Conservation (phyloP, 1,140 invertebrate genomes). For the Drosophila ironensis region DNA sequence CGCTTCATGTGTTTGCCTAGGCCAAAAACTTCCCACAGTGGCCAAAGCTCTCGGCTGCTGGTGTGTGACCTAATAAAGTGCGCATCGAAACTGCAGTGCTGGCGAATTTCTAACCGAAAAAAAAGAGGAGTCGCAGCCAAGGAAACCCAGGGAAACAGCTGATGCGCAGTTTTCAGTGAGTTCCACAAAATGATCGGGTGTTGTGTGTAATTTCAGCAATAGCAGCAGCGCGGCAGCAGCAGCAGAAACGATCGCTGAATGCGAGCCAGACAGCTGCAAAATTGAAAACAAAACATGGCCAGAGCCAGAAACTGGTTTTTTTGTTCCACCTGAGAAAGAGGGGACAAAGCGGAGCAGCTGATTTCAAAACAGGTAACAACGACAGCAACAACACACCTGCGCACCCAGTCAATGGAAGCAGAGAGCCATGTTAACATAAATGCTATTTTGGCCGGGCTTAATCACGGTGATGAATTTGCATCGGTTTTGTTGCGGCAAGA, state of each 20-base stretch:
- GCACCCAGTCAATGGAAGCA: not conserved
- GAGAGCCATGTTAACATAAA: conserved; percentile 4
- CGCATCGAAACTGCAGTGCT: conserved; percentile 54
- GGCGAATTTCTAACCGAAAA: conserved; percentile 38
- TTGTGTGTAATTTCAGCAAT: conserved; percentile 61
- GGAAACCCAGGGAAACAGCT: conserved; percentile 55
- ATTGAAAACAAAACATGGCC: conserved; percentile 67
- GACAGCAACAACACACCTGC: conserved; percentile 12
- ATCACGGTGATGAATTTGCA: conserved; percentile 39
- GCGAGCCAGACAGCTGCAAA: conserved; percentile 64
- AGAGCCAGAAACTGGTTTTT: conserved; percentile 56
- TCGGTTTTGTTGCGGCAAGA: conserved; percentile 18
- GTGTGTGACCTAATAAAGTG: conserved; percentile 65
- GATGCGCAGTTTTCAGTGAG: conserved; percentile 66
- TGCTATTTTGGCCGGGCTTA: conserved; percentile 14
- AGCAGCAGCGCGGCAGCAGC: conserved; percentile 27
- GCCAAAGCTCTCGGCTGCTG: not conserved
- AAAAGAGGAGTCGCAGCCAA: conserved; percentile 7
- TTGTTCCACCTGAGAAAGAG: conserved; percentile 17
- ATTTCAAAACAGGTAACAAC: conserved; percentile 54
- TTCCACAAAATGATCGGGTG: conserved; percentile 44
- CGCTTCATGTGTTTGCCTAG: conserved; percentile 34
- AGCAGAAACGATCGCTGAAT: conserved; percentile 33
- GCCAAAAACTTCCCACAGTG: conserved; percentile 66
- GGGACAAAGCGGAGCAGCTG: conserved; percentile 44